phyloP scores from a whole-genome alignment of 2,113 vertebrate genomes.

The Podarcis raffonei region DNA sequence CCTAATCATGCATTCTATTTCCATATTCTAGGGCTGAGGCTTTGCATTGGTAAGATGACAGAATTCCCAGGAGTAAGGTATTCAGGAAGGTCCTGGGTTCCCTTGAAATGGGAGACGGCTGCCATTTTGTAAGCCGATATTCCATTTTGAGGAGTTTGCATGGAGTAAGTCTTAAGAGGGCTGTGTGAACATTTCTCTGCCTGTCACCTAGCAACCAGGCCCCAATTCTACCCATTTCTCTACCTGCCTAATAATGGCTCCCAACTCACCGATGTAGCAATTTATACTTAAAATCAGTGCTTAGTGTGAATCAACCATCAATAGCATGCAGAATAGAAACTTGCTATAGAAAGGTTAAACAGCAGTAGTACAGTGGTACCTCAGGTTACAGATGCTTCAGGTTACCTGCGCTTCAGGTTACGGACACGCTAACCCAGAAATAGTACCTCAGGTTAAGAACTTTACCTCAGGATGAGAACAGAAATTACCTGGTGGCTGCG shows the following conservation, averaged over 20 bases:
- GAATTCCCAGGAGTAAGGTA: not conserved
- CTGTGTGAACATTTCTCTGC: not conserved
- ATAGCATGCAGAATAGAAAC: not conserved
- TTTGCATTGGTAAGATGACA: not conserved
- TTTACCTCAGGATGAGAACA: too few species aligned
- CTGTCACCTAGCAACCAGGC: not conserved
- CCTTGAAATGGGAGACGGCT: not conserved
- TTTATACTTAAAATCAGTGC: not conserved
- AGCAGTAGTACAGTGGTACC: too few species aligned
- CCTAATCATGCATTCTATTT: not conserved
- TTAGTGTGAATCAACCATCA: not conserved
- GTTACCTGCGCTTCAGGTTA: too few species aligned
- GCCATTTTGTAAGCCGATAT: not conserved
- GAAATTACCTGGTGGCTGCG: rapidly evolving
- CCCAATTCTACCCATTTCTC: not conserved
- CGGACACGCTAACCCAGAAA: too few species aligned
- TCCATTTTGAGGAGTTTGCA: not conserved
- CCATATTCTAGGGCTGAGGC: not conserved
- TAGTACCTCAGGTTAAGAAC: too few species aligned
- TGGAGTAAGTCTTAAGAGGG: not conserved
- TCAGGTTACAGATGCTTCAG: too few species aligned
- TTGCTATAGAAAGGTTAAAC: too few species aligned
- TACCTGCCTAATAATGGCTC: not conserved
- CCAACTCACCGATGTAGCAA: not conserved
- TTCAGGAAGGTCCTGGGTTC: not conserved